Evolutionary conservation across 2,888 invertebrate species (phyloP).

Genomic region (Rhingia rostrata): DNA sequence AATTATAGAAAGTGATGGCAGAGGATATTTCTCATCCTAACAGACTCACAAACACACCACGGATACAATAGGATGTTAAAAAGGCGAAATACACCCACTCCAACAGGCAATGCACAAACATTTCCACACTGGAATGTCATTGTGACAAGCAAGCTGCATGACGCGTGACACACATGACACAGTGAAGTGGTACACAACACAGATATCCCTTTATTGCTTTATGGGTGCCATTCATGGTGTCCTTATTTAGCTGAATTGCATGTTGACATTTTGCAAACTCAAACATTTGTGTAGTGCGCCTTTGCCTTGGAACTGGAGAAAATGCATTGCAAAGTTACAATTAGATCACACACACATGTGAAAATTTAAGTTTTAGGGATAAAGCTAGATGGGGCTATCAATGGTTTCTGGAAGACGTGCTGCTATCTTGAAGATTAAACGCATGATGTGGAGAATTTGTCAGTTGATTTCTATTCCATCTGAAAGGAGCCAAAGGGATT

Average conservation of each 20-base stretch:
- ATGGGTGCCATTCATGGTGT: slow-evolving; percentile 34
- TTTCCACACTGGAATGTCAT: slow-evolving; percentile 42
- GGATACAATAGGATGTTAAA: slow-evolving; percentile 40
- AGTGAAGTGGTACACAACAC: slow-evolving; percentile 34
- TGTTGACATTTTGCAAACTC: slow-evolving; percentile 52
- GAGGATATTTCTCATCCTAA: not conserved
- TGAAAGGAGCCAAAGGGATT: too few species aligned
- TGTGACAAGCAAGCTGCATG: slow-evolving; percentile 15
- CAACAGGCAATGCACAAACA: slow-evolving; percentile 15
- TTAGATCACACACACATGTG: too few species aligned
- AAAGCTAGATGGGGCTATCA: too few species aligned
- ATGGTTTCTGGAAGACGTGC: too few species aligned
- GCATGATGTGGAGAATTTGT: too few species aligned
- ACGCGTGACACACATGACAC: slow-evolving; percentile 19
- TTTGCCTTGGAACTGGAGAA: slow-evolving; percentile 1
- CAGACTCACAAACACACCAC: slow-evolving; percentile 11
- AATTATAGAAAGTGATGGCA: slow-evolving; percentile 27
- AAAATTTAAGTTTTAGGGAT: too few species aligned
- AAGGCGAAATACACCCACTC: slow-evolving; percentile 25
- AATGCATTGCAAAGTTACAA: not conserved
- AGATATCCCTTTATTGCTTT: slow-evolving; percentile 42
- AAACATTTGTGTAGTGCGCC: slow-evolving; percentile 18
- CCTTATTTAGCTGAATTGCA: slow-evolving; percentile 45
- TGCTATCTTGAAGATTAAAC: too few species aligned
- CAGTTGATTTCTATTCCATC: too few species aligned